Base-by-base conservation (phyloP, 92 coral and sea anemone species). In the Porites rus region DNA sequence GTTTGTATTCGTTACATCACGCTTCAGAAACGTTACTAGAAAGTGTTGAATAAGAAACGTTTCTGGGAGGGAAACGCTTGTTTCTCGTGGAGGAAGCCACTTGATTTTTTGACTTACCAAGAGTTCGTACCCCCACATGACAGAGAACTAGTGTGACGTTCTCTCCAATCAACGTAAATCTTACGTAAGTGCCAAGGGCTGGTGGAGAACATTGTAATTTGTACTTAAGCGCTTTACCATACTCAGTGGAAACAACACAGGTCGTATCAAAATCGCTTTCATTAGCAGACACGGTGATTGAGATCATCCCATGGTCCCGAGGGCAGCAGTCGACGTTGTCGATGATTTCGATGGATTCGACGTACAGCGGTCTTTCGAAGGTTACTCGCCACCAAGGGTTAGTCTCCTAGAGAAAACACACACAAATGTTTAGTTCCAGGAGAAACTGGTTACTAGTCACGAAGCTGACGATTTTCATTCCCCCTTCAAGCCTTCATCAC, bases 351-450 rank as follows among this genome's bases (percentile, higher is more conserved):
- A 78, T 72, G 3, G 83, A 78, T 78, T 64, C 72, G 68, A 80
- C 83, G 31, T 78, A 38, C 6, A 46, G 72, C 20, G 65, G 24
- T 18, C 52, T 80, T 52, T 51, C 76, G 24, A 80, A 22, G 19
- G 85, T 69, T 5, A 80, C 63, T 58, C 69, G 67, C 85, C 85
- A 80, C 85, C 85, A 80, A 58, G 85, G 85, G 53, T 80, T 80
- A 9, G 53, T 9, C 85, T 80, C 85, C 85, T 80, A 24, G 10
- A 13, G 2, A n/a, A 19, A 50, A n/a, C 12, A 38, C 46, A 4
- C n/a, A n/a, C 46, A 38, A 38, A 28, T 28, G 31, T 28, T 28
- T 28, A 28, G 31, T 19, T 6, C 3, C 6, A 14, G 13, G 21
- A 8, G 19, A 21, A 16, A 5, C 24, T 7, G 59, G 7, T 13